Evolutionary conservation across 2,888 invertebrate species (phyloP).

Genomic region (Meliscaeva auricollis): DNA sequence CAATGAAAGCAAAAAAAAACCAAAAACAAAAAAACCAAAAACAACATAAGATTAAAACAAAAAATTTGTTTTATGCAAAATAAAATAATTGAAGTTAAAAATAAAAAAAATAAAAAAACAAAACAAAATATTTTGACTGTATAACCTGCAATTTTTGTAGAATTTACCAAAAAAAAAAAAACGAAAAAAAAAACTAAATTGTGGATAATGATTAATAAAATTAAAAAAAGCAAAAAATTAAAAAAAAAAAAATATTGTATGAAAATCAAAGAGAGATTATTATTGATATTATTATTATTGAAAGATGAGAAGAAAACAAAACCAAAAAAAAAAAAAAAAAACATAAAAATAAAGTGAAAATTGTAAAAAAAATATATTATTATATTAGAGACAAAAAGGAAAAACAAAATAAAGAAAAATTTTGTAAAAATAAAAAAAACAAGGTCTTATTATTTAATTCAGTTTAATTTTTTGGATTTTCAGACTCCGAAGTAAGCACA

Average conservation of each 20-base stretch:
- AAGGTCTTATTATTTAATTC: not conserved
- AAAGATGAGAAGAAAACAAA: slow-evolving; percentile 67
- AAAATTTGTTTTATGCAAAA: slow-evolving; percentile 63
- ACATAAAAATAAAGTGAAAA: slow-evolving; percentile 60
- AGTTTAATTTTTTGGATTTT: not conserved
- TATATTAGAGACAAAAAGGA: slow-evolving; percentile 75
- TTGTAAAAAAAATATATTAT: slow-evolving; percentile 75
- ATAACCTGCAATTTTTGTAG: slow-evolving; percentile 75
- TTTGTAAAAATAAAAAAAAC: slow-evolving; percentile 72
- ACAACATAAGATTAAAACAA: slow-evolving; percentile 39
- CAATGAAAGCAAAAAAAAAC: slow-evolving; percentile 29
- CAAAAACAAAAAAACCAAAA: not conserved
- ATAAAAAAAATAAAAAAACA: slow-evolving; percentile 13
- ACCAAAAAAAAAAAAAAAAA: slow-evolving; percentile 49
- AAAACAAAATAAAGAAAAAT: slow-evolving; percentile 76
- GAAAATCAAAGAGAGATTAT: slow-evolving; percentile 75
- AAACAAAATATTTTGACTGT: slow-evolving; percentile 74
- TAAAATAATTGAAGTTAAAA: slow-evolving; percentile 49
- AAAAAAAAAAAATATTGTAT: slow-evolving; percentile 68
- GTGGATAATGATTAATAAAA: slow-evolving; percentile 80
- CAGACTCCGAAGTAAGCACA: not conserved
- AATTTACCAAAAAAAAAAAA: slow-evolving; percentile 67
- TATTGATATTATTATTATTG: slow-evolving; percentile 76
- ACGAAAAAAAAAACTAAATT: slow-evolving; percentile 61
- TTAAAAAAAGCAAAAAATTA: slow-evolving; percentile 77